Evolutionary conservation across 2,113 vertebrate species (phyloP).

Genomic region (Tautogolabrus adspersus): DNA sequence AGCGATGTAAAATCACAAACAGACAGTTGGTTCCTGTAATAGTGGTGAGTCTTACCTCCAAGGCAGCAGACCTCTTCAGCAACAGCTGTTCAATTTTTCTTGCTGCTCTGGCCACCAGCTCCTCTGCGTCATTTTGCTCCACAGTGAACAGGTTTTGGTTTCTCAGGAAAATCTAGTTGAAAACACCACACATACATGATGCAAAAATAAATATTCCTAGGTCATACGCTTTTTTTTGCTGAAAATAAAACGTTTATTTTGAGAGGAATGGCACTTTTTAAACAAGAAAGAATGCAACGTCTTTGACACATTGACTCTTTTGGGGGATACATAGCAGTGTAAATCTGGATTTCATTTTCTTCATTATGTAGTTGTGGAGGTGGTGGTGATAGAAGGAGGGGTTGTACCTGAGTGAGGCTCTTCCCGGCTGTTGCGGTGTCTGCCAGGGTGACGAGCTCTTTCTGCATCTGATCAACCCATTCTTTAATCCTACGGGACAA

Average conservation of each 20-base stretch:
- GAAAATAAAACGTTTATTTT: no score
- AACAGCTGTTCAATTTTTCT: conserved; percentile 96
- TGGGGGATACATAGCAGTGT: background rate
- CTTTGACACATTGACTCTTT: no score
- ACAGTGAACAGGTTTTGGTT: conserved; percentile 90
- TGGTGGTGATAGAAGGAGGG: no score
- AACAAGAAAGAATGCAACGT: no score
- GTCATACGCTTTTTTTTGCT: no score
- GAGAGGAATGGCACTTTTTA: no score
- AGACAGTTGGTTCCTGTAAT: conserved; percentile 48
- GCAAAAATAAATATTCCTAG: background rate
- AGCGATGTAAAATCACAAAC: conserved; percentile 29
- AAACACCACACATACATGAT: background rate
- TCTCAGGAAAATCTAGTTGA: conserved; percentile 88
- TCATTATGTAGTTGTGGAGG: background rate
- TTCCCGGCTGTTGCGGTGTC: conserved; percentile 91
- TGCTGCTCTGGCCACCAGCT: conserved; percentile 94
- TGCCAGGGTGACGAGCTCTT: conserved; percentile 92
- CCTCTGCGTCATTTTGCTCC: conserved; percentile 92
- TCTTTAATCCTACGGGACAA: conserved; percentile 90
- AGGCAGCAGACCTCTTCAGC: conserved; percentile 91
- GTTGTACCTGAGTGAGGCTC: conserved; percentile 85
- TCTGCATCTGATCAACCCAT: conserved; percentile 98
- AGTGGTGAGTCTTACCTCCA: conserved; percentile 88
- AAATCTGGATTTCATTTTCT: background rate